Conservation (phyloP, 2,113 vertebrate species). For the Penelope pileata region DNA sequence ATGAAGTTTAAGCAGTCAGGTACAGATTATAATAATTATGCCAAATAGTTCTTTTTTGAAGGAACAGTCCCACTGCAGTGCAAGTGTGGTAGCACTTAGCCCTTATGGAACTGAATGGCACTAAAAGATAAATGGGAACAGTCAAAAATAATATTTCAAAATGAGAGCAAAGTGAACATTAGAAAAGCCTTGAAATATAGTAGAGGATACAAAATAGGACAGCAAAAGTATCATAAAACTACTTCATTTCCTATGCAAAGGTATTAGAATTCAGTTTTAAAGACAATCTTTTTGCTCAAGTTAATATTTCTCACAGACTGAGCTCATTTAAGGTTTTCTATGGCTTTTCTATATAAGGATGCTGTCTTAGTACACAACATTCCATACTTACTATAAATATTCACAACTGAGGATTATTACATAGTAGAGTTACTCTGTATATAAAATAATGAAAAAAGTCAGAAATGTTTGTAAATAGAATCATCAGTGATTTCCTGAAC, state of each 20-base stretch:
- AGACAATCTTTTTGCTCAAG: not conserved
- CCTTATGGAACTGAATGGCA: constrained; percentile 4
- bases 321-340: not conserved
- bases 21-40: constrained; percentile 34
- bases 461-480: not conserved
- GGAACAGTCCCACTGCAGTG: constrained; percentile 29
- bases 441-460: not conserved
- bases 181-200: constrained; percentile 53
- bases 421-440: not conserved
- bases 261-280: not conserved
- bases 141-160: constrained; percentile 67
- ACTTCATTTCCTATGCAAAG: not conserved
- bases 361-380: not conserved
- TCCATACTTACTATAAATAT: not conserved
- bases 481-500: not conserved
- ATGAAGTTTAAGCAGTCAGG: constrained; percentile 29
- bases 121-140: constrained; percentile 57
- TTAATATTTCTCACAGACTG: not conserved
- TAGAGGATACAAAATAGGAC: constrained; percentile 55
- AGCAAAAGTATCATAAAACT: not conserved
- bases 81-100: not conserved
- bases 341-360: not conserved
- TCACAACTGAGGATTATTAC: not conserved
- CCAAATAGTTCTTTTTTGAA: constrained; percentile 21
- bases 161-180: constrained; percentile 53